These are phyloP conservation scores for Sycophila texana DNA, from an alignment of 2,888 invertebrate genomes.

Conservation along the genomic window DNA sequence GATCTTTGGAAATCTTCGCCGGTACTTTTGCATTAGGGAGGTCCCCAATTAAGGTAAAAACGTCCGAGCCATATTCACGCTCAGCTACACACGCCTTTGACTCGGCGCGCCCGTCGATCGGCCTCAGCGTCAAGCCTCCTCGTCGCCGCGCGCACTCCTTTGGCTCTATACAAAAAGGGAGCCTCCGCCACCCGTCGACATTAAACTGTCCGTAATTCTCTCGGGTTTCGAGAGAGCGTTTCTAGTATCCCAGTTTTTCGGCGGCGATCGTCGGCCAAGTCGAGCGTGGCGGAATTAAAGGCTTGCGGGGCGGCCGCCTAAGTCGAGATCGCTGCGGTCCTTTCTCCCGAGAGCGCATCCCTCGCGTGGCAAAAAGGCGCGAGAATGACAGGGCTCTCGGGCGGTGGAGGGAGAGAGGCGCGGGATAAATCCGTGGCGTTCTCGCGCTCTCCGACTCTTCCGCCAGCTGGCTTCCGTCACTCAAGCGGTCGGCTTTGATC, in stretches of 20 bases:
- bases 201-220: slow-evolving; percentile 34
- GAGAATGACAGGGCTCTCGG: slow-evolving; percentile 29
- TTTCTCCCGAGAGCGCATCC: slow-evolving; percentile 2
- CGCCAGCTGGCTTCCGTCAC: slow-evolving; percentile 72
- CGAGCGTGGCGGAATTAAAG: slow-evolving; percentile 52
- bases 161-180: neutral
- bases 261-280: slow-evolving; percentile 27
- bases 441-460: slow-evolving; percentile 61
- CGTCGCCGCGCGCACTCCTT: neutral
- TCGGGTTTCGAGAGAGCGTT: slow-evolving; percentile 35
- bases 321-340: slow-evolving; percentile 10
- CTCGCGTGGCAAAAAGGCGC: slow-evolving; percentile 40
- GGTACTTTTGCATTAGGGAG: slow-evolving; percentile 46
- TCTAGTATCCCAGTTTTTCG: slow-evolving; percentile 19
- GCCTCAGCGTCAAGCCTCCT: neutral
- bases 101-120: slow-evolving; percentile 12
- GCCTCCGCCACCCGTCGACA: neutral
- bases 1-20: slow-evolving; percentile 48
- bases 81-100: slow-evolving; percentile 1
- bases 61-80: slow-evolving; percentile 40
- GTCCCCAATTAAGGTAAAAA: slow-evolving; percentile 33
- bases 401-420: neutral
- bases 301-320: slow-evolving; percentile 32
- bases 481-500: slow-evolving; percentile 69
- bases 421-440: slow-evolving; percentile 64